Base-by-base conservation (phyloP, 1,140 invertebrate species). In the Pantala flavescens region DNA sequence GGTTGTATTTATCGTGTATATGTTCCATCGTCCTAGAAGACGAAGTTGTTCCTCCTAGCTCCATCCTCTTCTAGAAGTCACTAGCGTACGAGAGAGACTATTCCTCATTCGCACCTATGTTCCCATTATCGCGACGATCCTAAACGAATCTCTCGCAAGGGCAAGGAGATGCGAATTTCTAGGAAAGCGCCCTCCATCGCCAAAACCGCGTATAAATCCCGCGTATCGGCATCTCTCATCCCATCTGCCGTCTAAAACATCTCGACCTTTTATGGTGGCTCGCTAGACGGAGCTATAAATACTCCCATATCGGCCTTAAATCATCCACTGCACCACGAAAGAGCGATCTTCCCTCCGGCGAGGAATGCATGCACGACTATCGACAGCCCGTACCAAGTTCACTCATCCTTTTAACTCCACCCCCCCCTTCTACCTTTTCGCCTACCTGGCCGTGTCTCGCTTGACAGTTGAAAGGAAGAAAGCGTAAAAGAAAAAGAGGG, bases 401-500 rank as follows among this genome's bases (percentile, higher is more conserved):
- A 63, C 49, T 63, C 49, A 63, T 63, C 49, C 16, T 21, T 63
- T 7, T 21, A 63, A 19, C 49, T 63, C 12, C 5, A 3, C 49
- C 12, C n/a, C 49, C 12, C 49, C n/a, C 49, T 14, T 63, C n/a
- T 12, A 3, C n/a, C 12, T 63, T 21, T 63, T 63, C n/a, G 49
- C 49, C 49, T 63, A 63, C 49, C 49, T 16, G 49, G 49, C 49
- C n/a, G 49, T 21, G 49, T 63, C 49, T 63, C n/a, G n/a, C 49
- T 63, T 63, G 49, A 63, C 49, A 63, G 49, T 21, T 63, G 49
- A 63, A 63, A 21, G 49, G 49, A 63, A 63, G 49, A 63, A 63
- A 63, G 49, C 49, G 49, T 63, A 63, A 63, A 21, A 63, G n/a
- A 21, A 21, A 63, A 63, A 16, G 49, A 63, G n/a, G 49, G 12